Conservation (phyloP, 1,140 invertebrate species). For the Callitettix versicolor region DNA sequence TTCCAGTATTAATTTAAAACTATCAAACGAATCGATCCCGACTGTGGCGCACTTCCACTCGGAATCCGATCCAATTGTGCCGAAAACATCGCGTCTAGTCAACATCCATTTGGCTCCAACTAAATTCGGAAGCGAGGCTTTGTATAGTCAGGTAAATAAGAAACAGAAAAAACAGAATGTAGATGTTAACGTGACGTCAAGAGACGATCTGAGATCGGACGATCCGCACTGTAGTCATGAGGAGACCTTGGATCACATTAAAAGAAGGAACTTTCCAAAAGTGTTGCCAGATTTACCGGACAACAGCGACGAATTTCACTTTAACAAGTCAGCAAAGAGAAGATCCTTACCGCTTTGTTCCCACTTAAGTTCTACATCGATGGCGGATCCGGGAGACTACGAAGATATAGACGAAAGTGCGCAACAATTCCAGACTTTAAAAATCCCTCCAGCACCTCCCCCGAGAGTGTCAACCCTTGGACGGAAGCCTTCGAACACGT, state of each 20-base stretch:
- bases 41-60: constrained; percentile 54
- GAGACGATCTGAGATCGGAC: constrained; percentile 29
- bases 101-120: constrained; percentile 10
- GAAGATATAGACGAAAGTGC: constrained; percentile 35
- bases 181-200: constrained; percentile 64
- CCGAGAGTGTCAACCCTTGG: constrained; percentile 50
- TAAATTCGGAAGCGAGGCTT: constrained; percentile 27
- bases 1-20: constrained; percentile 13
- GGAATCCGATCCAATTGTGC: constrained; percentile 47
- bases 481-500: constrained; percentile 32
- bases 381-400: constrained; percentile 21
- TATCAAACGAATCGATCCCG: not conserved
- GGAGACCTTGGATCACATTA: constrained; percentile 58
- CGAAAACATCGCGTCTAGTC: not conserved
- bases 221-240: constrained; percentile 43
- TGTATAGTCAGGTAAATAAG: constrained; percentile 27
- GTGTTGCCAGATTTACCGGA: constrained; percentile 61
- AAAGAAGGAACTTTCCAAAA: constrained; percentile 68
- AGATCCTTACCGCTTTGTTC: constrained; percentile 14
- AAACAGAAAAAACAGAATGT: constrained; percentile 10
- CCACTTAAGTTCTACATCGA: constrained; percentile 11
- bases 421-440: constrained; percentile 33
- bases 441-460: constrained; percentile 49
- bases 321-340: constrained; percentile 16
- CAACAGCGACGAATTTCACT: constrained; percentile 25